Base-by-base conservation (phyloP, 2,888 invertebrate species). In the Himalopsyche anomala region DNA sequence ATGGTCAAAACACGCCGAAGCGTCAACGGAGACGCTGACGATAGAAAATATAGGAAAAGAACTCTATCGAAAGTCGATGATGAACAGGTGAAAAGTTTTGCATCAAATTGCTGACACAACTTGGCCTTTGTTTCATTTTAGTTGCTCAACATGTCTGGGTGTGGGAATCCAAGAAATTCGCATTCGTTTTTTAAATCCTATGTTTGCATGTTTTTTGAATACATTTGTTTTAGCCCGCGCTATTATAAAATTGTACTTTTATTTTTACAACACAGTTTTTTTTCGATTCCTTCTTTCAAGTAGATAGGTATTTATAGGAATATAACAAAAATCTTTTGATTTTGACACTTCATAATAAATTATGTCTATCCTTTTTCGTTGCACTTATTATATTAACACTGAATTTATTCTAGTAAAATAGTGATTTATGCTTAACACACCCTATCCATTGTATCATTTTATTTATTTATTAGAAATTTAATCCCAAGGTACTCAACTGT, bases 1-100 rank as follows among this genome's bases (percentile, higher is more conserved):
- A 93, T 93, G 93, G 93, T 93, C 92, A 93, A 93, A 93, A 93
- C 93, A 91, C 92, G 93, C 90, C 93, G 93, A 90, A 93, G 93
- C 84, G 93, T 93, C 91, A 92, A 92, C 89, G 93, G 93, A 90
- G 93, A 93, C 90, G 91, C 92, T 90, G 92, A 93, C 89, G 93
- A 93, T 62, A 90, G 92, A 90, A 92, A 92, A 91, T 92, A 92
- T 90, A 91, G 91, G 89, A 90, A 91, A 89, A 92, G 92, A 92
- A 92, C 92, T 90, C 92, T 91, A 90, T 92, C 91, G 90, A 92
- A 92, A 91, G 91, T 92, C 89, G 92, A 92, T 89, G 92, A 92
- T 89, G 93, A 93, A 91, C 93, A 93, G 93, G 92, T 93, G 92
- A 93, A 84, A 56, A 74, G 17, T 55, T 81, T 81, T 84, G 36